These are phyloP conservation scores for Magallana ariakensis DNA, from an alignment of 1,140 invertebrate species.

Conservation along the genomic window DNA sequence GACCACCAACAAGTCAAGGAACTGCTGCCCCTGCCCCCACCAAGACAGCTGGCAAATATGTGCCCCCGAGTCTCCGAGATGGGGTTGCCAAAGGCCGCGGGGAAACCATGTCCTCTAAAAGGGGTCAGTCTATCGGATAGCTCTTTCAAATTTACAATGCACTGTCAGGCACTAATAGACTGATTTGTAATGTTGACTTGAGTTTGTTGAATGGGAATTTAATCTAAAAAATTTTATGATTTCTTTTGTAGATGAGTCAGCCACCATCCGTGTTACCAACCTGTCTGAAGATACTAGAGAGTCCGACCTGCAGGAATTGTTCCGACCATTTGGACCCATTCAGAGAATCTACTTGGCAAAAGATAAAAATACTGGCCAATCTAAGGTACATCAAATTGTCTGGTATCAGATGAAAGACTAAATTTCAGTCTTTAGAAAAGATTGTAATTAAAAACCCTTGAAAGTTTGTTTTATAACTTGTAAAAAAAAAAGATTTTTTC, in stretches of 20 bases:
- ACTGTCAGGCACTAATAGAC: too few relatives aligned
- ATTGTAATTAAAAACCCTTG: too few relatives aligned
- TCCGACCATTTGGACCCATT: constrained; percentile 93
- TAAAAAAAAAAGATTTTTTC: too few relatives aligned
- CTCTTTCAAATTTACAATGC: too few relatives aligned
- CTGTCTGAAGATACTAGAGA: constrained; percentile 97
- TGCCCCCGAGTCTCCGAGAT: constrained; percentile 93
- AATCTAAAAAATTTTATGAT: too few relatives aligned
- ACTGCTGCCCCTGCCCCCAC: constrained; percentile 42
- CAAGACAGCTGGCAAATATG: constrained; percentile 80
- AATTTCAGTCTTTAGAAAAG: too few relatives aligned
- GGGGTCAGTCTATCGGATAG: constrained; percentile 55
- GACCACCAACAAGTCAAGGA: constrained; percentile 39
- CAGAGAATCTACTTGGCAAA: constrained; percentile 93
- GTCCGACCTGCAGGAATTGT: constrained; percentile 96
- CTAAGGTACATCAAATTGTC: constrained; percentile 76
- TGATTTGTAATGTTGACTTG: too few relatives aligned
- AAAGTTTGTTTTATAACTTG: too few relatives aligned
- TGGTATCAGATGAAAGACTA: too few relatives aligned
- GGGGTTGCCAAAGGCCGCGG: constrained; percentile 86
- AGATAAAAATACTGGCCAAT: constrained; percentile 84
- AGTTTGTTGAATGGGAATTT: too few relatives aligned
- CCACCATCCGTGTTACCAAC: constrained; percentile 97
- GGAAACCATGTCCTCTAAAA: constrained; percentile 84
- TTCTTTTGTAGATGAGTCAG: constrained; percentile 84